phyloP scores from a whole-genome alignment of 1,140 invertebrate genomes.

The Drosophila sp. region DNA sequence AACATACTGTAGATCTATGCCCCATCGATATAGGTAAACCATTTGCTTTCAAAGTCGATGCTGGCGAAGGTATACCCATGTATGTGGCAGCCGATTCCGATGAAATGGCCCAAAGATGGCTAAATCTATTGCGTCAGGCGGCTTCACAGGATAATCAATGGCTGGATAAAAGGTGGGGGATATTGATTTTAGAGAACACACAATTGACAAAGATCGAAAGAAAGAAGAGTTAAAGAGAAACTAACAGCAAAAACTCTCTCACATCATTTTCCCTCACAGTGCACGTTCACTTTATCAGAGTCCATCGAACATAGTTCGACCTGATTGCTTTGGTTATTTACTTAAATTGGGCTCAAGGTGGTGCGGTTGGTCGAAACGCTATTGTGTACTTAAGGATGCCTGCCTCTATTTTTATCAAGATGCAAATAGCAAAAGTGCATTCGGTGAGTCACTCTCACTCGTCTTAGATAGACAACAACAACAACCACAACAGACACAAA shows the following conservation, averaged over 20 bases:
- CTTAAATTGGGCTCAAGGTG: constrained; percentile 90
- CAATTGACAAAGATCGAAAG: not conserved
- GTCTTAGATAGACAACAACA: not conserved
- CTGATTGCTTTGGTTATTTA: constrained; percentile 96
- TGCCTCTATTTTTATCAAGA: constrained; percentile 97
- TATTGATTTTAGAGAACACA: constrained; percentile 39
- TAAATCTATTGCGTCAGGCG: constrained; percentile 88
- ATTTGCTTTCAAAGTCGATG: constrained; percentile 89
- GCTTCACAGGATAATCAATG: constrained; percentile 88
- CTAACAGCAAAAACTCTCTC: constrained; percentile 22
- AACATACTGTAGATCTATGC: constrained; percentile 88
- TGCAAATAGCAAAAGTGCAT: constrained; percentile 91
- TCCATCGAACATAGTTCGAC: constrained; percentile 88
- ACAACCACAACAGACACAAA: constrained; percentile 25
- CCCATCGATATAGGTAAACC: constrained; percentile 82
- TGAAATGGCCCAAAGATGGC: constrained; percentile 90
- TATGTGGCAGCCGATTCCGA: constrained; percentile 92
- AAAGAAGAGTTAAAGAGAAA: not conserved
- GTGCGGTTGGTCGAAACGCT: constrained; percentile 95
- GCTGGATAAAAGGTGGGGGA: constrained; percentile 86
- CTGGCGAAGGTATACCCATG: constrained; percentile 89
- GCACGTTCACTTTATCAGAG: constrained; percentile 88
- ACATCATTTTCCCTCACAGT: constrained; percentile 68
- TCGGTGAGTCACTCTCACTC: constrained; percentile 86
- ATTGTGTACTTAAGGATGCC: constrained; percentile 97